phyloP scores from a whole-genome alignment of 2,797 vertebrate species.

The Luscinia megarhynchos region DNA sequence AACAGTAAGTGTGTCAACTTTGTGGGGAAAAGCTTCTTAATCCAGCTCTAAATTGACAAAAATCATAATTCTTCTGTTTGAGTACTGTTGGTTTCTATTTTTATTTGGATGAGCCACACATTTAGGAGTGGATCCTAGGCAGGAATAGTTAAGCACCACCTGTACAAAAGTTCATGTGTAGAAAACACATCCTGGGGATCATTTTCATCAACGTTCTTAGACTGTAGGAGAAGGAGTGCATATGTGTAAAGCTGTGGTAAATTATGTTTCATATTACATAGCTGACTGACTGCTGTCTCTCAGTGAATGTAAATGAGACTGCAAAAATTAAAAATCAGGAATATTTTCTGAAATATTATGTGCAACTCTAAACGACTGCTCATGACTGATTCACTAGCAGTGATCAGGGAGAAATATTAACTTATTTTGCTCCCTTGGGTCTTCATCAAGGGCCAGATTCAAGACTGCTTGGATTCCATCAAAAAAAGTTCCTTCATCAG shows the following conservation, averaged over 20 bases:
- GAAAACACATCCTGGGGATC: neutral
- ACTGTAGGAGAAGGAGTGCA: neutral
- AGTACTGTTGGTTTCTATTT: neutral
- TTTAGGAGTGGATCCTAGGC: neutral
- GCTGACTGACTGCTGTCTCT: conserved; percentile 5
- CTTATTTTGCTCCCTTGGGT: neutral
- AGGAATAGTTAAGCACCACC: neutral
- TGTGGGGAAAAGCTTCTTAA: neutral
- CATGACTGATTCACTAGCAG: neutral
- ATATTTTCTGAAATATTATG: neutral
- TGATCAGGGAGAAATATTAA: neutral
- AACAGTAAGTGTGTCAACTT: neutral
- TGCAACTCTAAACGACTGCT: neutral
- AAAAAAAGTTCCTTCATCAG: neutral
- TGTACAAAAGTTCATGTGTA: neutral
- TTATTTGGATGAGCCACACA: neutral
- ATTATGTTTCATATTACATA: neutral
- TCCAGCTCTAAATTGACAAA: neutral
- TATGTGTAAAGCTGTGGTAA: neutral
- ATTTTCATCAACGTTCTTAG: neutral
- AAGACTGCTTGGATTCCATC: neutral
- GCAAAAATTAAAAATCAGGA: neutral
- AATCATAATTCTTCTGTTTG: neutral
- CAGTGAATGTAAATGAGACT: neutral
- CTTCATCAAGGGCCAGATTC: neutral